Evolutionary conservation across 2,888 invertebrate genomes (phyloP).

Genomic region (Unio pictorum): DNA sequence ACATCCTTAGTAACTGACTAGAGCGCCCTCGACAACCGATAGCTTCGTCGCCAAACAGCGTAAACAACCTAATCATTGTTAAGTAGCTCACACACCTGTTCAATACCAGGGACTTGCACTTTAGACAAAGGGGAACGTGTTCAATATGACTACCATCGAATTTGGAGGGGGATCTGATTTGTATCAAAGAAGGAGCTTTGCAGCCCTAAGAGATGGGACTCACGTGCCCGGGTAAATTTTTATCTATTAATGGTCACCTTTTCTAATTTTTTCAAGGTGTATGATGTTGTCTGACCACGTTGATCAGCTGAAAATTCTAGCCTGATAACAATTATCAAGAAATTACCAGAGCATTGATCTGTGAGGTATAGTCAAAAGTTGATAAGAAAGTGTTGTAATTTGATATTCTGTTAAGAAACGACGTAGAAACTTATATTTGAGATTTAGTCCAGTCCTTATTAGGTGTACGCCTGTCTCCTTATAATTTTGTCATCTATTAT

Average conservation of each 20-base stretch:
- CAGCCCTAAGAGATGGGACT: slow-evolving; percentile 67
- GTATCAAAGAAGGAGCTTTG: slow-evolving; percentile 66
- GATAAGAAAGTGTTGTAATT: too few relatives aligned
- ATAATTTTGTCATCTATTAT: too few relatives aligned
- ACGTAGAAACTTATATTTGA: too few relatives aligned
- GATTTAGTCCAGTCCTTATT: too few relatives aligned
- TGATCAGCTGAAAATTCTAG: neutral
- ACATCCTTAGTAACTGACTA: slow-evolving; percentile 51
- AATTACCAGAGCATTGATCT: neutral
- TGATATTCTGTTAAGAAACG: too few relatives aligned
- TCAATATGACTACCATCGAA: slow-evolving; percentile 66
- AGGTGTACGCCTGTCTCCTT: too few relatives aligned
- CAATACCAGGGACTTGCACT: neutral
- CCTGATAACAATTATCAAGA: neutral
- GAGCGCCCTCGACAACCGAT: slow-evolving; percentile 47
- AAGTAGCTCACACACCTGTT: slow-evolving; percentile 12
- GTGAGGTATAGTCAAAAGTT: neutral
- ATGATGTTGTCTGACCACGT: neutral
- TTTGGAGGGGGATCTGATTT: slow-evolving; percentile 69
- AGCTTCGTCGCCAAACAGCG: slow-evolving; percentile 26
- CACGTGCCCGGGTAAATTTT: slow-evolving; percentile 70
- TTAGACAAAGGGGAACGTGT: slow-evolving; percentile 2
- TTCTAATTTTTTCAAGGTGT: neutral
- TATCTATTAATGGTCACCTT: neutral
- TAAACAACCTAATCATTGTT: slow-evolving; percentile 17